Base-by-base conservation (phyloP, 2,797 vertebrate genomes). In the Notoglanidium macrostoma region DNA sequence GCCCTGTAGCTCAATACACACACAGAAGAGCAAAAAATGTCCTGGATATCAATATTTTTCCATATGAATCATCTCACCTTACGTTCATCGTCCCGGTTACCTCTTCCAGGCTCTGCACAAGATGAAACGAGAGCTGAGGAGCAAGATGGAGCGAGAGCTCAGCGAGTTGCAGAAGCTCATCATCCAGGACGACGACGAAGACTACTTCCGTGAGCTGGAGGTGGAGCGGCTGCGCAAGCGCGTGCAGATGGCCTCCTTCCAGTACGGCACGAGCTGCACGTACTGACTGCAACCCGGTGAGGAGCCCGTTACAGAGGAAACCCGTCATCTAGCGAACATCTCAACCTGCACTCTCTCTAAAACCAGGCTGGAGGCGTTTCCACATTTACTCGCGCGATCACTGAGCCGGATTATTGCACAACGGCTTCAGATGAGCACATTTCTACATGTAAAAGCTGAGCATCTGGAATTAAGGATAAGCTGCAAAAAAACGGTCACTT, bases 121-220 rank as follows among this genome's bases (percentile, higher is more conserved):
- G 93, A 94, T 96, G 94, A 98, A 97, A 90, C 94, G 94, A 57
- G 98, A 99, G 88, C 91, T 99, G 86, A 96, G 97, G 68, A 94
- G 93, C 40, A 97, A 96, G 92, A 97, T 99, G 98, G 97, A 99
- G 93, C 96, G 95, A 12, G 98, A 99, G 91, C 97, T 99, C 8
- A 90, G 94, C 0, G 96, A 98, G 1, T 94, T 99, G 76, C 98
- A 99, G 93, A 90, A 92, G 85, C 94, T 97, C 92, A 97, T 99
- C 87, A 87, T 96, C 54, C 95, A 96, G 87, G 96, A 95, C 0
- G 95, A 98, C 0, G 95, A 98, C 0, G 97, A 98, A 0, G 95
- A 96, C 85, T 95, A 97, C 90, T 96, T 98, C 93, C 95, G 95
- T 86, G 96, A 98, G 23, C 88, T 98, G 55, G 98, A 99, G 91